Conservation (phyloP, 2,113 vertebrate species). For the Tympanuchus pallidicinctus region DNA sequence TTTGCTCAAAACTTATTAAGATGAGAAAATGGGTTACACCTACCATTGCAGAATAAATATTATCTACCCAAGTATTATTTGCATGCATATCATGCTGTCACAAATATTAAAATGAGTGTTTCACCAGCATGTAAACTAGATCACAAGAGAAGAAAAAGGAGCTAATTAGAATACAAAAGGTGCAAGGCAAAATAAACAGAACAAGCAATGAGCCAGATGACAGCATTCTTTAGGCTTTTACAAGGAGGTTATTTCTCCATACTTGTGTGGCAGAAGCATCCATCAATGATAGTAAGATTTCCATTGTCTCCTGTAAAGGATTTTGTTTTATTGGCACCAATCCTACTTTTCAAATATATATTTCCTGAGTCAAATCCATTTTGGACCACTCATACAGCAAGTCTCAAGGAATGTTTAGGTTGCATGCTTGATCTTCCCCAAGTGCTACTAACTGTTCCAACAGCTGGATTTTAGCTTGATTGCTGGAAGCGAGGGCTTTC, state of each 20-base stretch:
- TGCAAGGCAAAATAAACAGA: slow-evolving; percentile 39
- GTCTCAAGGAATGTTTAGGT: background rate
- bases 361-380: background rate
- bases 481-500: background rate
- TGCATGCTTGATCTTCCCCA: background rate
- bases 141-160: background rate
- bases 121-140: slow-evolving; percentile 11
- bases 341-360: background rate
- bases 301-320: background rate
- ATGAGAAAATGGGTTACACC: background rate
- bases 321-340: background rate
- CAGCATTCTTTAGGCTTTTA: background rate
- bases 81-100: background rate
- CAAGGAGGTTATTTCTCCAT: background rate
- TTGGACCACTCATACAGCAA: background rate
- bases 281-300: background rate
- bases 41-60: background rate
- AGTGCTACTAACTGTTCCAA: background rate
- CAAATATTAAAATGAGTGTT: slow-evolving; percentile 10
- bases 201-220: slow-evolving; percentile 16
- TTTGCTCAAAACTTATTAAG: background rate
- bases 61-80: background rate
- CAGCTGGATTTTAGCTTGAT: background rate
- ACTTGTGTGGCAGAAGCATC: background rate
- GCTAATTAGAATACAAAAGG: slow-evolving; percentile 55